Evolutionary conservation across 2,797 vertebrate genomes (phyloP).

Genomic region (Helostoma temminkii): DNA sequence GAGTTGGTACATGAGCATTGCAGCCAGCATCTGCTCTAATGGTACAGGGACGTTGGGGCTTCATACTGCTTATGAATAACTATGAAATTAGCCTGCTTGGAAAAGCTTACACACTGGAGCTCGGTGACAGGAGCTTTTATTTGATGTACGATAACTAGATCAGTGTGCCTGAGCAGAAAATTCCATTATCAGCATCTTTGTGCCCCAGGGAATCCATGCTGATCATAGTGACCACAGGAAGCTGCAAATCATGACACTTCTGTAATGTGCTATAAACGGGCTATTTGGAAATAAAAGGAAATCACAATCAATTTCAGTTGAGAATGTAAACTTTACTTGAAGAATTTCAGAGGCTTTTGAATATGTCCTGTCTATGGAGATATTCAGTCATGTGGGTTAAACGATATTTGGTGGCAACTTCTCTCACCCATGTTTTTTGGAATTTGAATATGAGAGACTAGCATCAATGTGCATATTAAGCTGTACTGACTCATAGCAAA

Average conservation of each 20-base stretch:
- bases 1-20: constrained; percentile 35
- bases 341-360: neutral
- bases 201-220: constrained; percentile 2
- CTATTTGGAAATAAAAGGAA: constrained; percentile 2
- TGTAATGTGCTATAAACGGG: constrained; percentile 21
- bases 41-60: constrained; percentile 39
- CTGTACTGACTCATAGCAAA: neutral
- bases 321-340: neutral
- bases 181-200: constrained; percentile 36
- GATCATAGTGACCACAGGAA: constrained; percentile 32
- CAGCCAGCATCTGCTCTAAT: constrained; percentile 59
- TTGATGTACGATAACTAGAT: constrained; percentile 38
- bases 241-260: constrained; percentile 27
- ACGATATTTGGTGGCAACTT: too few species aligned
- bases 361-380: too few species aligned
- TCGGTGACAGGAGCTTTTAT: constrained; percentile 56
- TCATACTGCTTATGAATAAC: constrained; percentile 67
- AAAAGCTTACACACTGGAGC: constrained; percentile 40
- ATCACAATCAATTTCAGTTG: neutral
- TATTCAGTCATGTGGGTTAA: too few species aligned
- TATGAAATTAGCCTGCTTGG: constrained; percentile 58
- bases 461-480: neutral
- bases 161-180: constrained; percentile 42
- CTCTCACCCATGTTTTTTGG: neutral
- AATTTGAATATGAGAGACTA: constrained; percentile 1